These are phyloP conservation scores for Amblyjoppa proteus DNA, from an alignment of 2,888 invertebrate genomes.

Conservation along the genomic window DNA sequence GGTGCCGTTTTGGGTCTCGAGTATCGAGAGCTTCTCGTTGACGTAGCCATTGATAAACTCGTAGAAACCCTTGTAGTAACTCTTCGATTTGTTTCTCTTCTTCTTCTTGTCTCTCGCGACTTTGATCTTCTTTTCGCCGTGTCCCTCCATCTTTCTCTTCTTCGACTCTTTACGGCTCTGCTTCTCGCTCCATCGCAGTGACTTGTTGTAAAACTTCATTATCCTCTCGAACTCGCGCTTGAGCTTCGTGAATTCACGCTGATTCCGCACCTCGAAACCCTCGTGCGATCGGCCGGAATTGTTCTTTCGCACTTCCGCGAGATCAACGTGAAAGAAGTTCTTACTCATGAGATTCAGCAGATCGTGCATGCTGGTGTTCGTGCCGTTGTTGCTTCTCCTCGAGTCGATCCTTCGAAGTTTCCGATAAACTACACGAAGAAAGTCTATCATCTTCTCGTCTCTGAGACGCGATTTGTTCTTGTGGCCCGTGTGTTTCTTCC, in stretches of 20 bases:
- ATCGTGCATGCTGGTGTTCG: constrained; percentile 83
- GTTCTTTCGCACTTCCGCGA: constrained; percentile 77
- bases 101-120: constrained; percentile 75
- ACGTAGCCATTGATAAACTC: constrained; percentile 83
- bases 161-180: constrained; percentile 79
- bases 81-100: constrained; percentile 78
- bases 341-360: constrained; percentile 82
- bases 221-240: constrained; percentile 83
- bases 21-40: constrained; percentile 79
- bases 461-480: constrained; percentile 77
- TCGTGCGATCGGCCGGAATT: constrained; percentile 75
- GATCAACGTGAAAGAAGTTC: constrained; percentile 83
- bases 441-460: constrained; percentile 83
- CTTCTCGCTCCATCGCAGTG: constrained; percentile 82
- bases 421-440: constrained; percentile 81
- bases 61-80: constrained; percentile 83
- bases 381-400: constrained; percentile 76
- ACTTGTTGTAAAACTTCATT: constrained; percentile 83
- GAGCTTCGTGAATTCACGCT: constrained; percentile 81
- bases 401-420: constrained; percentile 82
- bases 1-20: constrained; percentile 80
- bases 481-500: constrained; percentile 72
- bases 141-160: constrained; percentile 65
- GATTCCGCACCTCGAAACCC: constrained; percentile 79
- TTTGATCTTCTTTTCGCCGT: constrained; percentile 66